Evolutionary conservation across 2,797 vertebrate genomes (phyloP).

Genomic region (Sebastolobus alascanus): DNA sequence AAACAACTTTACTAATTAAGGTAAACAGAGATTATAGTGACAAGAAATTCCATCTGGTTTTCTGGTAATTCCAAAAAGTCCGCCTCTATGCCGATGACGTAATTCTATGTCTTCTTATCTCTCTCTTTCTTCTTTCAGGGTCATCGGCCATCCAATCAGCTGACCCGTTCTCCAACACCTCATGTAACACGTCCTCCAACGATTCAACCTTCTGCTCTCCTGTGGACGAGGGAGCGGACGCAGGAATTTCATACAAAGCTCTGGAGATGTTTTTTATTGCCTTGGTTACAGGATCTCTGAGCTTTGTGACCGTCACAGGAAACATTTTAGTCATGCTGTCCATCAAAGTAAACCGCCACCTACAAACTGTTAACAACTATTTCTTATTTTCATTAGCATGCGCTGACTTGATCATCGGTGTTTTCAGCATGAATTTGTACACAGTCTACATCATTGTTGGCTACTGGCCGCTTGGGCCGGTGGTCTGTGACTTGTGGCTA

Average conservation of each 20-base stretch:
- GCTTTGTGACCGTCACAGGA: conserved; percentile 96
- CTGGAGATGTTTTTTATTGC: conserved; percentile 98
- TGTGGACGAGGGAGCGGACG: conserved; percentile 58
- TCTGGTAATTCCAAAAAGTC: neutral
- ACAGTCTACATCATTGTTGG: conserved; percentile 97
- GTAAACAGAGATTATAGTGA: neutral
- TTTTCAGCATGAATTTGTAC: conserved; percentile 99
- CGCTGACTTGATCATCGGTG: conserved; percentile 96
- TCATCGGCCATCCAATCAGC: conserved; percentile 76
- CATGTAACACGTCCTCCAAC: conserved; percentile 82
- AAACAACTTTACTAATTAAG: neutral
- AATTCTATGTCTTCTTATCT: too few species aligned
- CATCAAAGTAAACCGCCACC: conserved; percentile 98
- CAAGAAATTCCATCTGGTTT: neutral
- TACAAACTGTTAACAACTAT: conserved; percentile 99
- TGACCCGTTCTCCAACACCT: conserved; percentile 81
- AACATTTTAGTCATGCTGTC: conserved; percentile 99
- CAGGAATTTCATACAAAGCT: conserved; percentile 89
- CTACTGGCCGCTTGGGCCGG: conserved; percentile 96
- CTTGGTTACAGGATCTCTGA: conserved; percentile 95
- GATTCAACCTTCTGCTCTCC: conserved; percentile 75
- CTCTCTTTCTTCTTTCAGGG: conserved; percentile 59
- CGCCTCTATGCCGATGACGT: too few species aligned
- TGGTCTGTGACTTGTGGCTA: conserved; percentile 97
- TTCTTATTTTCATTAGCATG: conserved; percentile 98